phyloP scores from a whole-genome alignment of 2,888 invertebrate genomes.

The Hirudinaria manillensis region DNA sequence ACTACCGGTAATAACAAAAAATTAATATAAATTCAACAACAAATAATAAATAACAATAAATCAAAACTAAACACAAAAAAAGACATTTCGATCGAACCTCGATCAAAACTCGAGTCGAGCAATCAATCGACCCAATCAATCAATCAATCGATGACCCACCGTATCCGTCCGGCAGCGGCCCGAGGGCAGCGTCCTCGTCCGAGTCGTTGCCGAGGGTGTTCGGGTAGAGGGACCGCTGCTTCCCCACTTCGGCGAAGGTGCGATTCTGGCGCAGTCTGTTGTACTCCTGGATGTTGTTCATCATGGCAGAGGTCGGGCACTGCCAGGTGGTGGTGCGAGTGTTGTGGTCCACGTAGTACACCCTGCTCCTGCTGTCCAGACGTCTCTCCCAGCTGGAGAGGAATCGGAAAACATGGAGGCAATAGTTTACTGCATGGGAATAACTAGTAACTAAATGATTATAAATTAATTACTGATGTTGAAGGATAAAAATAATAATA shows the following conservation, averaged over 20 bases:
- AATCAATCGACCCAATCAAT: too few species aligned
- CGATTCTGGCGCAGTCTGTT: constrained; percentile 83
- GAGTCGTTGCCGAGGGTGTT: constrained; percentile 30
- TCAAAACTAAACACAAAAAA: too few species aligned
- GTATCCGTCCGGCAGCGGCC: constrained; percentile 88
- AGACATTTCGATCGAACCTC: too few species aligned
- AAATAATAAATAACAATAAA: too few species aligned
- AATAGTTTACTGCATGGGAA: too few species aligned
- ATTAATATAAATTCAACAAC: too few species aligned
- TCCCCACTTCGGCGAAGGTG: constrained; percentile 44
- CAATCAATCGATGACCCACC: too few species aligned
- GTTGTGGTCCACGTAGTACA: constrained; percentile 98
- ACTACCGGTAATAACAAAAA: too few species aligned
- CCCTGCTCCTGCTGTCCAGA: constrained; percentile 75
- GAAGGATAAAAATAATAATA: not conserved
- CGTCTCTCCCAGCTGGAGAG: constrained; percentile 75
- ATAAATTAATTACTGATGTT: not conserved
- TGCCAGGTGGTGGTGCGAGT: constrained; percentile 91
- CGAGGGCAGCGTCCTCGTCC: constrained; percentile 63
- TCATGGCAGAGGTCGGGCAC: constrained; percentile 65
- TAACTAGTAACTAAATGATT: not conserved
- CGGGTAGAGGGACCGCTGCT: constrained; percentile 45
- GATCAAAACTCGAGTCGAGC: too few species aligned
- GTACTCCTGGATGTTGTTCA: constrained; percentile 58
- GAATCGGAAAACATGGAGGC: not conserved